A percentile compares a stretch with the other conserved stretches of the same genome.
Conservation (phyloP, 1,140 invertebrate genomes). For the Nixonia krombeini region DNA sequence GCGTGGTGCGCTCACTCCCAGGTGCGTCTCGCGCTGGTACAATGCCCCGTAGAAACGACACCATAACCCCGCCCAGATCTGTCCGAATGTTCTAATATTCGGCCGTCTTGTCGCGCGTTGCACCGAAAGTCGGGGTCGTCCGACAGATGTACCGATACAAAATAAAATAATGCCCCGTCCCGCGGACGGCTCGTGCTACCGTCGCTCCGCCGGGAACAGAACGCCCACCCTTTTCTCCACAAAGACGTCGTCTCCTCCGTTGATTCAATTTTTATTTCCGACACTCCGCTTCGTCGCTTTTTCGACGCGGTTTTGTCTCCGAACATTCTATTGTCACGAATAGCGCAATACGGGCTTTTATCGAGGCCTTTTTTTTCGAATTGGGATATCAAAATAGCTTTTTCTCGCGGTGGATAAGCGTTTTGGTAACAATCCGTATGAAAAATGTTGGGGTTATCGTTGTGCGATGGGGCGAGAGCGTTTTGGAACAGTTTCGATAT, state of each 20-base stretch:
- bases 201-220: conserved; percentile 14
- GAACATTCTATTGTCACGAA: too few relatives aligned
- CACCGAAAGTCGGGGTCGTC: conserved; percentile 48
- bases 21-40: conserved; percentile 50
- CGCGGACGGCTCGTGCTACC: conserved; percentile 36
- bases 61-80: conserved; percentile 46
- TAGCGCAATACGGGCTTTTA: too few relatives aligned
- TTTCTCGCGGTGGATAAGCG: too few relatives aligned
- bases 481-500: too few relatives aligned
- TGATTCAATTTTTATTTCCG: conserved; percentile 42
- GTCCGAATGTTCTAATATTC: conserved; percentile 53
- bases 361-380: too few relatives aligned
- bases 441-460: too few relatives aligned
- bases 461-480: too few relatives aligned
- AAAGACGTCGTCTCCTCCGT: conserved; percentile 16
- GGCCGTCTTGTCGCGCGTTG: conserved; percentile 43
- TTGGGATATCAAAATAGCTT: too few relatives aligned
- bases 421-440: too few relatives aligned
- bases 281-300: too few relatives aligned
- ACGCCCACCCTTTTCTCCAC: conserved; percentile 43
- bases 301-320: too few relatives aligned
- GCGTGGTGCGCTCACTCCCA: conserved; percentile 48
- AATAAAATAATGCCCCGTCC: conserved; percentile 45
- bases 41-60: conserved; percentile 49
- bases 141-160: conserved; percentile 53